A percentile compares a stretch with the other conserved stretches of the same genome.
Conservation (phyloP, 2,113 vertebrate species). For the Athene cunicularia region DNA sequence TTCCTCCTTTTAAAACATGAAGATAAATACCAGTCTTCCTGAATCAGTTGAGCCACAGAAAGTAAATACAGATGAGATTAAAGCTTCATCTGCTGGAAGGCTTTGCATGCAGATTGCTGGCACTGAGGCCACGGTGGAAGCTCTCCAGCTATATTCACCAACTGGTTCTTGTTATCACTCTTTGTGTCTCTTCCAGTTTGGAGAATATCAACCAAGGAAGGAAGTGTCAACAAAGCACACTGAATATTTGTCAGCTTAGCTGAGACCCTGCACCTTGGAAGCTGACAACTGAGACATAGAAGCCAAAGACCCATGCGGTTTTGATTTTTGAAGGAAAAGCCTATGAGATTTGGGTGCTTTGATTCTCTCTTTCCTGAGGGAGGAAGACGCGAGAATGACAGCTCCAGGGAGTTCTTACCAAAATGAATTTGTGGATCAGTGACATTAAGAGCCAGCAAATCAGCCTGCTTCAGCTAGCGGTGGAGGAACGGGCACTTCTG, state of each 20-base stretch:
- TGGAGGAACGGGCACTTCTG: background rate
- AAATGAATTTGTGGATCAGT: background rate
- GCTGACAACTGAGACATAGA: background rate
- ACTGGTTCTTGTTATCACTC: background rate
- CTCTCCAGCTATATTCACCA: background rate
- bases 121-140: background rate
- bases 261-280: background rate
- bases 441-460: background rate
- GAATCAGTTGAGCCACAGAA: background rate
- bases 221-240: background rate
- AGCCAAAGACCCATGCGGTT: background rate
- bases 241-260: background rate
- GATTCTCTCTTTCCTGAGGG: background rate
- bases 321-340: background rate
- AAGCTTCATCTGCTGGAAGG: background rate
- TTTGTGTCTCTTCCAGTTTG: background rate
- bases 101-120: background rate
- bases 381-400: rapidly evolving
- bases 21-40: background rate
- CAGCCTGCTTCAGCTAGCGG: background rate
- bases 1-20: background rate
- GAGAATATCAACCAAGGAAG: background rate
- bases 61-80: background rate
- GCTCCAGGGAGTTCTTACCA: background rate
- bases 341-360: background rate